Evolutionary conservation across 2,797 vertebrate species (phyloP), one percentile per base, ranked within the genome.

Genomic region (Helicolenus hilgendorfi): DNA sequence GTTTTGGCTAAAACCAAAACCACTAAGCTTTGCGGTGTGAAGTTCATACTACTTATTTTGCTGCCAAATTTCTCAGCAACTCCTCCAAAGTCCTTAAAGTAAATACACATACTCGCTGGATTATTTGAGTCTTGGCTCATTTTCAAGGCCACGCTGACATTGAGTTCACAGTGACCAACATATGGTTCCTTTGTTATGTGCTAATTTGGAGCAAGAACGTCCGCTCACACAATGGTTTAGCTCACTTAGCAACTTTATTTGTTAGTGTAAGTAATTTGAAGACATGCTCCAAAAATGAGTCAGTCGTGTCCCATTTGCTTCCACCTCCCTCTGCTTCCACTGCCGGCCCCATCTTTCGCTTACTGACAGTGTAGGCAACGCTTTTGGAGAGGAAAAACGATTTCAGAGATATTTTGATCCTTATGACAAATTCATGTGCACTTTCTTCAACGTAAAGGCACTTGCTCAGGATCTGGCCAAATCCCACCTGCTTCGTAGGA

Each of bases 221-320:
- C 76, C 60, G 9, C 29, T 78, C 56, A 62, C 45, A 72, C 36
- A 67, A 75, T 63, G 70, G 65, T 89, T 91, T 83, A 70, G 65
- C 41, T 89, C 64, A 69, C 55, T 53, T 53, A 68, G 64, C 45
- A 82, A 81, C 68, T 81, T 78, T 68, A 88, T 88, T 88, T 83
- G 81, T 91, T 82, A 77, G 73, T 59, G 59, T 64, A 83, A 89
- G 79, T 77, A 77, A 88, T 85, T 73, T 71, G 64, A 64, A 72
- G 78, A 85, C 83, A 78, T 81, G 75, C 49, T 91, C 31, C 84
- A 45, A 88, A 82, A 77, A 73, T 86, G 73, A 89, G 72, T 86
- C 85, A 81, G 29, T 33, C 33, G 11, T 58, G 49, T 74, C 71
- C 24, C 22, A 22, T 77, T 45, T 38, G 58, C 41, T 64, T 56